phyloP scores from a whole-genome alignment of 1,140 invertebrate genomes.

The Octopus bimaculoides region DNA sequence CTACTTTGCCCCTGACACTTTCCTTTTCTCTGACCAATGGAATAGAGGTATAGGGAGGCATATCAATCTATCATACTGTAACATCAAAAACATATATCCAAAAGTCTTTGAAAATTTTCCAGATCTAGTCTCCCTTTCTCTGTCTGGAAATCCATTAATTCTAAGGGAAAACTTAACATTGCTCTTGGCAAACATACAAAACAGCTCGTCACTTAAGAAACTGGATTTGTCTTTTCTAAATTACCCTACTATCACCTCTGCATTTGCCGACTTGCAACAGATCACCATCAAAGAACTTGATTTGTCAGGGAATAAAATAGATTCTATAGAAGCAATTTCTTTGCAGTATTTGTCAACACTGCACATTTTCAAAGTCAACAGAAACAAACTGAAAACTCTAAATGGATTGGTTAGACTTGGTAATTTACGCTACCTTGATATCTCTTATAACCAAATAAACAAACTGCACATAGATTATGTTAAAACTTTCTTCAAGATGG shows the following conservation, averaged over 20 bases:
- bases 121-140: constrained; percentile 30
- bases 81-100: constrained; percentile 32
- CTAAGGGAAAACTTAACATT: constrained; percentile 22
- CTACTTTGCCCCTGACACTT: constrained; percentile 28
- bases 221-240: constrained; percentile 32
- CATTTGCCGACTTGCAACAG: constrained; percentile 21
- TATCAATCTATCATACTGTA: constrained; percentile 41
- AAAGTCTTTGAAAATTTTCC: constrained; percentile 27
- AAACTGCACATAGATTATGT: constrained; percentile 22
- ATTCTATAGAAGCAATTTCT: constrained; percentile 15
- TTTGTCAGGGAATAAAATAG: constrained; percentile 34
- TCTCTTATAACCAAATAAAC: constrained; percentile 32
- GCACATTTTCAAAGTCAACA: constrained; percentile 21
- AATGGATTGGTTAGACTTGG: constrained; percentile 23
- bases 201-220: constrained; percentile 15
- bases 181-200: constrained; percentile 31
- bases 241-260: constrained; percentile 24
- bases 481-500: constrained; percentile 24
- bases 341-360: constrained; percentile 28
- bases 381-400: constrained; percentile 28
- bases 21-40: constrained; percentile 37
- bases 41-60: constrained; percentile 20
- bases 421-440: constrained; percentile 29
- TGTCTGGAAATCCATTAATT: constrained; percentile 37
- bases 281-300: constrained; percentile 24